Conservation (phyloP, 64 coral and sea anemone species). For the Porites australiensis region DNA sequence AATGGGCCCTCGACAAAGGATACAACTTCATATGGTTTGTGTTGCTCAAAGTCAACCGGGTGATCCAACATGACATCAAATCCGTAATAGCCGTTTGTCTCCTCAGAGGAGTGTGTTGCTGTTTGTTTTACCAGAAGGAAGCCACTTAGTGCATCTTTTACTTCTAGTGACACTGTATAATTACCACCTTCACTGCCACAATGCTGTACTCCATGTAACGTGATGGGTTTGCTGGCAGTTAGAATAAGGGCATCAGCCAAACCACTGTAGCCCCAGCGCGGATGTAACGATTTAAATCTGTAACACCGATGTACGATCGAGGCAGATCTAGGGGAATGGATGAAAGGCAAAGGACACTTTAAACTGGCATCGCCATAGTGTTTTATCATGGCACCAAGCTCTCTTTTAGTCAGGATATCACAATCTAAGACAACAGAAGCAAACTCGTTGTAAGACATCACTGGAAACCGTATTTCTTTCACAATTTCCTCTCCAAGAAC, state of each 20-base stretch:
- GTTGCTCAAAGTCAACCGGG: neutral
- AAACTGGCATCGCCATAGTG: too few species aligned
- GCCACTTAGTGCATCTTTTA: neutral
- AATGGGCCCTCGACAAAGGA: neutral
- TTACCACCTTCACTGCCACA: neutral
- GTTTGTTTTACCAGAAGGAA: neutral
- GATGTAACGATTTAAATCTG: too few species aligned
- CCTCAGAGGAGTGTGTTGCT: neutral
- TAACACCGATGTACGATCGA: too few species aligned
- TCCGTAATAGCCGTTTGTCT: neutral
- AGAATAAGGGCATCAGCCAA: neutral
- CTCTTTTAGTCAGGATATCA: too few species aligned
- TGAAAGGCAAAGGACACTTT: too few species aligned
- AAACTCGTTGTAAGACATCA: too few species aligned
- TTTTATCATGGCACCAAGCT: too few species aligned
- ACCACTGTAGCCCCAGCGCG: too few species aligned
- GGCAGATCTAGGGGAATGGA: too few species aligned
- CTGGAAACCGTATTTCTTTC: too few species aligned
- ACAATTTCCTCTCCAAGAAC: too few species aligned
- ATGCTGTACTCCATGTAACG: neutral
- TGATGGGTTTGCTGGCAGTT: neutral
- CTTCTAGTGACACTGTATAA: neutral
- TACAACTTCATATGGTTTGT: neutral
- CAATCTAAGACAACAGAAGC: too few species aligned
- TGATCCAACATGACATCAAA: conserved; percentile 5